Evolutionary conservation across 2,888 invertebrate genomes (phyloP), one percentile per base, ranked within the genome.

Genomic region (Ernsta delagoae): DNA sequence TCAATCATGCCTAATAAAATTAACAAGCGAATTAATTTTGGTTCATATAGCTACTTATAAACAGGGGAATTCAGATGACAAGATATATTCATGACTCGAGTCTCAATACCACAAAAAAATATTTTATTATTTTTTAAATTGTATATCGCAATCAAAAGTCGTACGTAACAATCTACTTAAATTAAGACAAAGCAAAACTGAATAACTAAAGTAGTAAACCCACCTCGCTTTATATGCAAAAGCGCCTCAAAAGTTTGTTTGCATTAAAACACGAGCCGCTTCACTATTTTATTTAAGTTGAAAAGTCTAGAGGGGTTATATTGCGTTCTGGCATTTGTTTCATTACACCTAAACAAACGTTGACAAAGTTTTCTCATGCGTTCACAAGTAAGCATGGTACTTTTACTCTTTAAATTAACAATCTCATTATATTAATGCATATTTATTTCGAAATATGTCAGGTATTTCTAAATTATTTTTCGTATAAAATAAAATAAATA

Each of bases 221-320:
- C 93, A 93, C 93, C 93, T 93, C 92, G 93, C 93, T 93, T 93
- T 87, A 92, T 93, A 93, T 92, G 93, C 93, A 93, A 93, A 91
- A 87, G 92, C 91, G 93, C 93, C 93, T 93, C 90, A 88, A 89
- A 92, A 92, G 92, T 93, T 93, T 93, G 92, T 93, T 93, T 93
- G 93, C 93, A 93, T 93, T 93, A 92, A 90, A 93, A 93, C 93
- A 93, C 93, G 88, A 92, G 92, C 92, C 93, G 93, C 93, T 93
- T 93, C 87, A 92, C 90, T 90, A 90, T 93, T 93, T 93, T 92
- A 82, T 93, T 93, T 93, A 84, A 92, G 87, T 93, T 91, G 78
- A 86, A 83, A 81, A 88, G 89, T 92, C 91, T 92, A 90, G 88
- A 91, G 85, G 91, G 92, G 93, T 93, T 93, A 92, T 90, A 91